Base-by-base conservation (phyloP, 2,888 invertebrate genomes). In the Pristionchus arcanus region DNA sequence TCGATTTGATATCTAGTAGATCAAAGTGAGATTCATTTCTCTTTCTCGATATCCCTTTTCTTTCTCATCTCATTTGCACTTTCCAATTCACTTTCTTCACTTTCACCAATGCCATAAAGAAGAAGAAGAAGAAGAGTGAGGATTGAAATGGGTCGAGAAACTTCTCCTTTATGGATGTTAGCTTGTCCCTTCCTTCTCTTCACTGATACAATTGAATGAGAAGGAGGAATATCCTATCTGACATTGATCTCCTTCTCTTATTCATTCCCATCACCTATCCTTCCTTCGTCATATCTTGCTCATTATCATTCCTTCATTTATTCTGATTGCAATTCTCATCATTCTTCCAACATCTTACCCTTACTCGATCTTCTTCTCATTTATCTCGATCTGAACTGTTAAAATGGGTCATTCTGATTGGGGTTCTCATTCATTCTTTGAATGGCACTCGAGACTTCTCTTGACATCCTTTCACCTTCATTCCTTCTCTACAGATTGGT, bases 391-490 rank as follows among this genome's bases (percentile, higher is more conserved):
- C 55, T n/a, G 71, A 74, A 19, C 71, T 74, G 34, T 89, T 49
- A 74, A 74, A 74, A 37, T 74, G 71, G 71, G 71, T 74, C 71
- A 74, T 34, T 34, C 34, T 74, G 71, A 34, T 66, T 66, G 66
- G 66, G 66, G 66, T 66, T 66, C 66, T 66, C 66, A 28, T 25
- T 66, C 66, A 28, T 25, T 25, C 11, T 34, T 37, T 74, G 71
- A 74, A 74, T 74, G 71, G 71, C 71, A 74, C 71, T 74, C 37
- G 71, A 34, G 19, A 34, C 81, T 83, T 53, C 81, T 53, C 81
- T 83, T 83, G 81, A 83, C 81, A 83, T 83, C 81, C 53, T 83
- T 83, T 42, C 81, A 42, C 81, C 81, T 83, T 83, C 49, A 49
- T 49, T 49, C 34, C 81, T 49, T 49, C 49, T 83, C 49, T 9